These are phyloP conservation scores for Todus mexicanus DNA, from an alignment of 2,797 vertebrate species.

Conservation along the genomic window DNA sequence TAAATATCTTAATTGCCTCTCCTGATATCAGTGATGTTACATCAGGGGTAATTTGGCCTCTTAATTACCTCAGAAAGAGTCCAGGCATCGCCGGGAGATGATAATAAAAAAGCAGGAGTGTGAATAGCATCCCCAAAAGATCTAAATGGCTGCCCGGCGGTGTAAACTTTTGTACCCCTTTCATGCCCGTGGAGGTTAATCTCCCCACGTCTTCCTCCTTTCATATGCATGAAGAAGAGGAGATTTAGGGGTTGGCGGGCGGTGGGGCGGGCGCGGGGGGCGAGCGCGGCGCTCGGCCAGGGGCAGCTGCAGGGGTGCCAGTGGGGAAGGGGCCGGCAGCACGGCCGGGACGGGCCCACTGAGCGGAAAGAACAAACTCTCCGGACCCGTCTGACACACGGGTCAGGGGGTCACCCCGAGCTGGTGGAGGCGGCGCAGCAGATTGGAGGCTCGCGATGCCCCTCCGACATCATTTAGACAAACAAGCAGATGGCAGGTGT, in stretches of 20 bases:
- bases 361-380: conserved; percentile 78
- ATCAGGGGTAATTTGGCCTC: neutral
- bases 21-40: neutral
- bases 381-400: conserved; percentile 80
- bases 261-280: conserved; percentile 2
- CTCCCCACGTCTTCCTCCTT: conserved; percentile 25
- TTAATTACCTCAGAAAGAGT: neutral
- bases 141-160: conserved; percentile 11
- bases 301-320: conserved; percentile 68
- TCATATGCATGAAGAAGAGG: conserved; percentile 67
- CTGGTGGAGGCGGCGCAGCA: conserved; percentile 80
- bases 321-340: conserved; percentile 43
- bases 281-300: neutral
- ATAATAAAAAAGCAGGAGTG: neutral
- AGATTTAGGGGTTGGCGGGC: conserved; percentile 52
- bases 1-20: neutral
- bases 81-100: neutral
- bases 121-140: neutral
- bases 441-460: conserved; percentile 81
- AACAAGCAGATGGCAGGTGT: conserved; percentile 99
- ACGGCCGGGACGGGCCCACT: conserved; percentile 54
- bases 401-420: conserved; percentile 80
- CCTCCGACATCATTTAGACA: conserved; percentile 82
- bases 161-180: conserved; percentile 56
- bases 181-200: conserved; percentile 51